Conservation (phyloP, 2,797 vertebrate genomes). For the Lepilemur septentrionalis region DNA sequence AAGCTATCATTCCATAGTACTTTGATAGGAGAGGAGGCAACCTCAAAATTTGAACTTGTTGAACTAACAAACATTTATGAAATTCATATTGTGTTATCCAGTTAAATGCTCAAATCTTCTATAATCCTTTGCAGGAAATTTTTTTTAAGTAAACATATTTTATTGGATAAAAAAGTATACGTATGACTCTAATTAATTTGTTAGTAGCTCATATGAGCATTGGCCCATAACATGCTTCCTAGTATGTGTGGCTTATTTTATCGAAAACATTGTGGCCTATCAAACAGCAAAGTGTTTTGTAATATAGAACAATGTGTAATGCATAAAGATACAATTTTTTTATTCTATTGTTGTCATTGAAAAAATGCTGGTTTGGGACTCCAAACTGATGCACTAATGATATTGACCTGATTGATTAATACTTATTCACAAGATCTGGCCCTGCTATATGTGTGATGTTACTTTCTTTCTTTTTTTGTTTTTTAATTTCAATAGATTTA, state of each 20-base stretch:
- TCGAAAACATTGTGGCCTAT: not conserved
- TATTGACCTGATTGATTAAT: not conserved
- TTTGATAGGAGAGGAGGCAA: not conserved
- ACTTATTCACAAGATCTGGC: not conserved
- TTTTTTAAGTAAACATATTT: not conserved
- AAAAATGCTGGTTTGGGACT: not conserved
- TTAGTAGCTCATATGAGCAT: not conserved
- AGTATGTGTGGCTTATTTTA: not conserved
- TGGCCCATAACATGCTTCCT: not conserved
- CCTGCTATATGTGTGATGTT: not conserved
- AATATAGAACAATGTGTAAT: not conserved
- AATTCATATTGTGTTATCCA: not conserved
- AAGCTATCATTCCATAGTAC: not conserved
- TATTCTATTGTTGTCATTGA: not conserved
- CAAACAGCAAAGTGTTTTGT: not conserved
- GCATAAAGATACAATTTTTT: not conserved
- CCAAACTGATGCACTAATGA: not conserved
- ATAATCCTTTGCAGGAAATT: not conserved
- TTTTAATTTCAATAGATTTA: not conserved
- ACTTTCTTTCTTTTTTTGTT: not conserved
- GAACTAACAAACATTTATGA: not conserved
- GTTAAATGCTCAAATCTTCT: not conserved
- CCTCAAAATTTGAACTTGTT: not conserved
- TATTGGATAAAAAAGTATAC: not conserved
- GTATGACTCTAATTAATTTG: not conserved